A percentile compares a stretch with the other conserved stretches of the same genome.
phyloP scores from a whole-genome alignment of 2,888 invertebrate species.

The Amiota communis region DNA sequence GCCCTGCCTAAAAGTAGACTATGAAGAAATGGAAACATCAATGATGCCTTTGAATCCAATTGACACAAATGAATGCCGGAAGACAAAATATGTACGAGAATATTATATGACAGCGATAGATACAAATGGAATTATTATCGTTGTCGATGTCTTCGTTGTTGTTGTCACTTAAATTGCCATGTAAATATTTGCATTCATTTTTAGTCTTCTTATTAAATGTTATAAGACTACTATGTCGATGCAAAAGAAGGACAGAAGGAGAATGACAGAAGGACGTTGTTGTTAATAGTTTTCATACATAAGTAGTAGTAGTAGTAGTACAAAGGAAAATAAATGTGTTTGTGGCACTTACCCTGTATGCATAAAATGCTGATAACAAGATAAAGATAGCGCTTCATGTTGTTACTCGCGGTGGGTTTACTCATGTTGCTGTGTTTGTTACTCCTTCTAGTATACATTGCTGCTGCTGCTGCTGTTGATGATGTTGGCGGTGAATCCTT shows the following conservation, averaged over 20 bases:
- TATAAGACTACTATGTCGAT: too few species aligned
- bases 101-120: constrained; percentile 54
- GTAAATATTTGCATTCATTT: constrained; percentile 63
- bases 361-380: constrained; percentile 65
- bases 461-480: not conserved
- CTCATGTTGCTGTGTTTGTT: constrained; percentile 36
- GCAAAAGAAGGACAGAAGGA: not conserved
- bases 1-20: constrained; percentile 45
- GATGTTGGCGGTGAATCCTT: constrained; percentile 16
- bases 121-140: constrained; percentile 44
- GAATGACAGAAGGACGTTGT: too few species aligned
- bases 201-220: constrained; percentile 14
- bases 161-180: constrained; percentile 39
- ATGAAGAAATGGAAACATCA: constrained; percentile 8
- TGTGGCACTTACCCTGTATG: constrained; percentile 64
- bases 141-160: too few species aligned
- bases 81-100: not conserved
- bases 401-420: constrained; percentile 35
- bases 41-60: not conserved
- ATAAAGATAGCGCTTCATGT: constrained; percentile 45
- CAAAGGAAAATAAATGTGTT: not conserved
- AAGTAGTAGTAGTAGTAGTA: not conserved
- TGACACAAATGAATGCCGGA: constrained; percentile 1
- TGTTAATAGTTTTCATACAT: not conserved
- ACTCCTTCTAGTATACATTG: constrained; percentile 38